Evolutionary conservation across 2,797 vertebrate species (phyloP), one percentile per base, ranked within the genome.

Genomic region (Acanthurus tractus): DNA sequence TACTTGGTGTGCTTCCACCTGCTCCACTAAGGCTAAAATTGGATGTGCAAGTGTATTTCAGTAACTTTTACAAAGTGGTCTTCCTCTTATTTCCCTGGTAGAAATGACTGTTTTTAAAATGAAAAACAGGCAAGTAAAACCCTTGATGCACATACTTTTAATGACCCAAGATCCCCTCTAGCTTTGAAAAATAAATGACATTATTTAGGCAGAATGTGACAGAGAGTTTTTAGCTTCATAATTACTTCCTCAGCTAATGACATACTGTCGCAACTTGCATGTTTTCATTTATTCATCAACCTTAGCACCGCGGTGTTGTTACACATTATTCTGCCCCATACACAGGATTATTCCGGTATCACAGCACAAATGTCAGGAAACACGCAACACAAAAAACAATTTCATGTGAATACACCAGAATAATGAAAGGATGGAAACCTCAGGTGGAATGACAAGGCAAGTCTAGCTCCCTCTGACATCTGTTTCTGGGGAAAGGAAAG

Each of bases 401-500:
- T 66, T 48, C 55, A 68, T 46, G 49, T 14, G 45, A 74, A 64
- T 56, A 49, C 38, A 75, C 17, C 53, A 52, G 58, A 66, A 55
- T 66, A 71, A 72, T 22, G 20, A 79, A 59, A 74, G 68, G 62
- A 59, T 29, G 54, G 49, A 80, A 90, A 79, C 17, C 87, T 86
- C 84, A 84, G 78, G 82, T 87, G 79, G 79, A 87, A 82, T 69
- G 79, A 87, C 64, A 52, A 79, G 80, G 42, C 81, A 40, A 34
- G 58, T 63, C 74, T 56, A 3, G 57, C 83, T 85, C 53, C 48
- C 58, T 67, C 70, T 73, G 84, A 88, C 87, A 90, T 90, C 89
- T 93, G 87, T 82, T 91, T 45, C 11, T 62, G 66, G 49, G 54
- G 77, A 79, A 86, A 83, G 62, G 67, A 84, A 82, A 81, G 80